Evolutionary conservation across 2,113 vertebrate species (phyloP).

Genomic region (Apteryx owenii): DNA sequence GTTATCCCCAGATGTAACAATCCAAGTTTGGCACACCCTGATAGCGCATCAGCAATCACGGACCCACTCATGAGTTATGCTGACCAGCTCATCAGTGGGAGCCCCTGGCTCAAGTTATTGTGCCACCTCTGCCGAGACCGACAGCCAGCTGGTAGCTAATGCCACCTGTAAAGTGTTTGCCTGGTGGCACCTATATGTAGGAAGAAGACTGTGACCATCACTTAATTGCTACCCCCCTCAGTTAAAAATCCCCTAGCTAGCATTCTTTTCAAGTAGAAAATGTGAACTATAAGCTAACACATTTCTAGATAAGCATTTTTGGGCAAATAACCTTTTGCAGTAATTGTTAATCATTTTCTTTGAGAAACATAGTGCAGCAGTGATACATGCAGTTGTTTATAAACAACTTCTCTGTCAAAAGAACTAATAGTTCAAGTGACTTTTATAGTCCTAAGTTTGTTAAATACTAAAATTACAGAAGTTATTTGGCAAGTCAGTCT

Average conservation of each 20-base stretch:
- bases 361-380: background rate
- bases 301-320: background rate
- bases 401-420: background rate
- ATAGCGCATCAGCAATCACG: background rate
- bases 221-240: background rate
- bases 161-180: background rate
- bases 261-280: background rate
- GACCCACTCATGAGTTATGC: rapidly evolving
- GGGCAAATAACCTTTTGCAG: background rate
- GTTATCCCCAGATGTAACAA: background rate
- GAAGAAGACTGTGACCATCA: background rate
- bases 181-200: background rate
- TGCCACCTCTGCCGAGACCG: background rate
- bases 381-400: background rate
- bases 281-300: background rate
- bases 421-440: background rate
- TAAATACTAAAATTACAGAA: background rate
- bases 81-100: background rate
- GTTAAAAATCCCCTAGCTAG: background rate
- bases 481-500: background rate
- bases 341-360: background rate
- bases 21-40: background rate
- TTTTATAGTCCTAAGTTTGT: background rate
- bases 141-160: background rate
- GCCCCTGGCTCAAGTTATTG: background rate